Conservation (phyloP, 2,797 vertebrate species). For the Coilia nasus region DNA sequence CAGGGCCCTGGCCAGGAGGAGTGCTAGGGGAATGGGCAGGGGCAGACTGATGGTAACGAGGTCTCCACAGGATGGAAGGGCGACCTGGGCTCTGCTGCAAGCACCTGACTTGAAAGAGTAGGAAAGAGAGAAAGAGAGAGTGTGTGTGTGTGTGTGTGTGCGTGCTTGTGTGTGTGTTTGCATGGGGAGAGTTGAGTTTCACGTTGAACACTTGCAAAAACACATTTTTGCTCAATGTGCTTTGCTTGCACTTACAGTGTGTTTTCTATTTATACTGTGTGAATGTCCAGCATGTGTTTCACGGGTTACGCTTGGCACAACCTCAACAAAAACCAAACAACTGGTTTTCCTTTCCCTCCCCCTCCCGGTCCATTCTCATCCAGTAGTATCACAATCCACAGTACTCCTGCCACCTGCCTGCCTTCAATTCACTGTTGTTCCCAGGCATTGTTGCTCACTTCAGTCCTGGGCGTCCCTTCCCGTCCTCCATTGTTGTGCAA, state of each 20-base stretch:
- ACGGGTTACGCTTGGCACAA: not conserved
- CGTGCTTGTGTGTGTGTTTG: not conserved
- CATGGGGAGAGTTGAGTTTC: not conserved
- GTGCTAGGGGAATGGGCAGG: not conserved
- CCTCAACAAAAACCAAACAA: not conserved
- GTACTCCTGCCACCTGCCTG: not conserved
- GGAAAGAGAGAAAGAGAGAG: not conserved
- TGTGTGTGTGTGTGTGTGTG: no score
- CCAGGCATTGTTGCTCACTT: not conserved
- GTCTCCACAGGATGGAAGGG: not conserved
- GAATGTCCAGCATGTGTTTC: not conserved
- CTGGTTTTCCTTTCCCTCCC: no score
- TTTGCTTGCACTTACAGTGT: not conserved
- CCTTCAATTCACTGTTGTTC: not conserved
- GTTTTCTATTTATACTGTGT: not conserved
- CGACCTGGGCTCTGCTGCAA: conserved; percentile 3
- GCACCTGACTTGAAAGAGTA: conserved; percentile 39
- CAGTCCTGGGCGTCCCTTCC: no score
- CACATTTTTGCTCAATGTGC: not conserved
- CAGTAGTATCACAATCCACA: not conserved
- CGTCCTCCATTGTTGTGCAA: not conserved
- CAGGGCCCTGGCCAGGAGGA: not conserved
- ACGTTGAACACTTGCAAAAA: not conserved
- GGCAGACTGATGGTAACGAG: not conserved
- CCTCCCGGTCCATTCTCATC: not conserved